Conservation (phyloP, 2,888 invertebrate genomes). For the Melieria omissa region DNA sequence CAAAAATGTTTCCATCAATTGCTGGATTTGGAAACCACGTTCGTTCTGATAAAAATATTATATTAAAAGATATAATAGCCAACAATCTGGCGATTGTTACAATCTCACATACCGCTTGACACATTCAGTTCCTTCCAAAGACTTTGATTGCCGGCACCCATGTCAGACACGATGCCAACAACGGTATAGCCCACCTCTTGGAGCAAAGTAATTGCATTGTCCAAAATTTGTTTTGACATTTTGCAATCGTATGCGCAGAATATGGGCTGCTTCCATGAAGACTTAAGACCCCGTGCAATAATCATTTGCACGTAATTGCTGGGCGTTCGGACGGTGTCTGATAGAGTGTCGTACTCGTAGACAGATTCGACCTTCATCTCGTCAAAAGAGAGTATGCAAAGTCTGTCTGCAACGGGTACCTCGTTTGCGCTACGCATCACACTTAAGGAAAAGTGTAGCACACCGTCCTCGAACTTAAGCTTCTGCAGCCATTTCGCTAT, state of each 20-base stretch:
- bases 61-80: no score
- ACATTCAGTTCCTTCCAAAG: slow-evolving; percentile 12
- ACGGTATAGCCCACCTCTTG: slow-evolving; percentile 8
- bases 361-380: slow-evolving; percentile 3
- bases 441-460: not conserved
- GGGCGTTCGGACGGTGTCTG: not conserved
- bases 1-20: no score
- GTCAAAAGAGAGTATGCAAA: slow-evolving; percentile 8
- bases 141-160: slow-evolving; percentile 3
- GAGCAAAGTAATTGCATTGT: not conserved
- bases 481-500: slow-evolving; percentile 10
- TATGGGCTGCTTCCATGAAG: slow-evolving; percentile 2
- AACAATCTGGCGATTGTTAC: no score
- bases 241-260: not conserved
- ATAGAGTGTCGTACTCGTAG: not conserved
- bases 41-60: no score
- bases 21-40: no score
- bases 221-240: not conserved
- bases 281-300: slow-evolving; percentile 2
- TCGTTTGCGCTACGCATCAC: not conserved
- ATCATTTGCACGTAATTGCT: not conserved
- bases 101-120: not conserved
- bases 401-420: not conserved
- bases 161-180: slow-evolving; percentile 6
- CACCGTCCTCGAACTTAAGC: slow-evolving; percentile 22